Base-by-base conservation (phyloP, 2,888 invertebrate species). In the Galerucella nymphaeae region DNA sequence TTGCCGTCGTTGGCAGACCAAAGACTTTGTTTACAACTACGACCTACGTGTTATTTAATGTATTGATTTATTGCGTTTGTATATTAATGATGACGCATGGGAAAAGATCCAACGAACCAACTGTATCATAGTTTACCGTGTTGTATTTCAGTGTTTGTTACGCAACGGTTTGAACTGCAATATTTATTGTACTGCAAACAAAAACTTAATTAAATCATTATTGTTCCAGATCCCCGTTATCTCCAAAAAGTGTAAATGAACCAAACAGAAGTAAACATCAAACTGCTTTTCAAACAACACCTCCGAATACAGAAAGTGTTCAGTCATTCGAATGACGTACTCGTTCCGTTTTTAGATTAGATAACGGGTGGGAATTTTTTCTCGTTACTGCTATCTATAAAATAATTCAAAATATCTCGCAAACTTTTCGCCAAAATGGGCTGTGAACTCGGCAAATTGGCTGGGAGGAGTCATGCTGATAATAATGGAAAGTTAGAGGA, bases 391-490 rank as follows among this genome's bases (percentile, higher is more conserved):
- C 30, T 10, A 18, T 38, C 16, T 2, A 20, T 38, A 38, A 53
- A 53, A 38, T 42, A 18, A 8, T 62, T 41, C 61, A 58, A 42
- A 58, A 55, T 45, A 58, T 58, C 45, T 23, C 45, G 61, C 14
- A 42, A 42, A 42, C 42, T 62, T 18, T 62, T 62, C 42, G 61
- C 61, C 61, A 62, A 62, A 62, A 93, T 94, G 93, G 94, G 93
- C 84, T 94, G 94, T 87, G 92, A 94, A 88, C 88, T 94, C 82
- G 92, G 93, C 69, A 94, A 93, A 86, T 87, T 93, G 83, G 92
- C 92, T 87, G 89, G 81, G 83, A 86, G 76, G 84, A 84, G 71
- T 10, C 71, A 70, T 42, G 74, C 77, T 69, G 83, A 83, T 48
- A 82, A 77, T 80, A 82, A 83, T 83, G 87, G 84, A 75, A 88